phyloP scores from a whole-genome alignment of 2,888 invertebrate genomes.

The Eretmocerus hayati region DNA sequence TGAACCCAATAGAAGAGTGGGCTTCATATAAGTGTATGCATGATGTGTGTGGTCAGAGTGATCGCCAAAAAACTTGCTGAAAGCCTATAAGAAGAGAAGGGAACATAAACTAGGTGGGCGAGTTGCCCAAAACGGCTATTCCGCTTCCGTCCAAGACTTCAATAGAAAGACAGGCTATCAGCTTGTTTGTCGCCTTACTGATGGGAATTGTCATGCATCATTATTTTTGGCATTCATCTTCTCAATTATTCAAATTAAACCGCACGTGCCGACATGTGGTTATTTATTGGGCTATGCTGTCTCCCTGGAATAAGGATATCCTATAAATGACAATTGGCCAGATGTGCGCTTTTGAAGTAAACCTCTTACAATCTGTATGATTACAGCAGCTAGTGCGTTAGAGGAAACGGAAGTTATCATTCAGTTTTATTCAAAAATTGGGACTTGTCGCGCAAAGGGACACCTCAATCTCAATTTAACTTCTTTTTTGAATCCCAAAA shows the following conservation, averaged over 20 bases:
- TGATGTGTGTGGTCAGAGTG: neutral
- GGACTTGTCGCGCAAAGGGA: no score
- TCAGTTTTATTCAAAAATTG: no score
- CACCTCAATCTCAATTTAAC: no score
- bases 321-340: neutral
- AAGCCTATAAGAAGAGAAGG: conserved; percentile 10
- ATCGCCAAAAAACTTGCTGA: conserved; percentile 9
- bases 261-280: conserved; percentile 1
- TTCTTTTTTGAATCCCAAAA: no score
- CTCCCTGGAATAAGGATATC: neutral
- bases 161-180: conserved; percentile 3
- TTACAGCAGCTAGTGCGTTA: no score
- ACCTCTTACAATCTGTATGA: no score
- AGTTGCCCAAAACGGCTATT: conserved; percentile 8
- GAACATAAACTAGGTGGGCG: neutral
- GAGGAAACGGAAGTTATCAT: no score
- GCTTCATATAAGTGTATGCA: conserved; percentile 4
- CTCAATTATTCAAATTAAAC: conserved; percentile 5
- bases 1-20: conserved; percentile 16
- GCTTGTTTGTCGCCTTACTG: conserved; percentile 25
- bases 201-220: conserved; percentile 28
- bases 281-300: neutral
- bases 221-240: conserved; percentile 9
- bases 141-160: conserved; percentile 21
- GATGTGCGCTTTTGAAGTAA: no score